Percentiles rank a stretch among this genome's conserved stretches.
phyloP scores from a whole-genome alignment of 2,113 vertebrate genomes.

The Litocranius walleri region DNA sequence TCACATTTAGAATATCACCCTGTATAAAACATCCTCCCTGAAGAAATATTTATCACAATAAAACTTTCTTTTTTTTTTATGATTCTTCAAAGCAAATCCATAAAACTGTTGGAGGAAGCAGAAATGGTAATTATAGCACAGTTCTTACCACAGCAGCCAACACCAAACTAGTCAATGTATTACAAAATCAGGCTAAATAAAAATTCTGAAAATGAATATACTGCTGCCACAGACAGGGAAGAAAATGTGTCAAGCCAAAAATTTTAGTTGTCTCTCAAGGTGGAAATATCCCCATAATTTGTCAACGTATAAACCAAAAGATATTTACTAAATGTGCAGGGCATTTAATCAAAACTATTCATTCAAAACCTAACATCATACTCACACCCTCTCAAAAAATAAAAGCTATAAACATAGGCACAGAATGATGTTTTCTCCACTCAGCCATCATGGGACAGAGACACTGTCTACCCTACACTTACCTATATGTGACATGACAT shows the following conservation, averaged over 20 bases:
- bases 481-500: neutral
- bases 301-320: neutral
- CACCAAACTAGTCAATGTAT: neutral
- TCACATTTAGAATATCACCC: neutral
- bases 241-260: neutral
- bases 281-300: neutral
- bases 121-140: conserved; percentile 9
- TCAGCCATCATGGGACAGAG: neutral
- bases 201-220: conserved; percentile 17
- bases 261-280: neutral
- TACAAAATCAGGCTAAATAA: conserved; percentile 15
- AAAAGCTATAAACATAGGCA: neutral
- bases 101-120: conserved; percentile 14
- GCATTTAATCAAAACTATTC: conserved; percentile 1
- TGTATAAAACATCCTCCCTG: conserved; percentile 9
- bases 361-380: neutral
- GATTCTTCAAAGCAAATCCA: neutral
- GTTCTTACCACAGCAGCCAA: conserved; percentile 26
- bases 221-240: neutral
- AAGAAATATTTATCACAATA: conserved; percentile 29
- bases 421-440: neutral
- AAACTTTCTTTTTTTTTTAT: neutral
- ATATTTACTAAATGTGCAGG: neutral
- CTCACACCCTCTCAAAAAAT: neutral
- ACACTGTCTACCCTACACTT: neutral